Evolutionary conservation across 2,113 vertebrate species (phyloP), one percentile per base, ranked within the genome.

Genomic region (Nesogale talazaci): DNA sequence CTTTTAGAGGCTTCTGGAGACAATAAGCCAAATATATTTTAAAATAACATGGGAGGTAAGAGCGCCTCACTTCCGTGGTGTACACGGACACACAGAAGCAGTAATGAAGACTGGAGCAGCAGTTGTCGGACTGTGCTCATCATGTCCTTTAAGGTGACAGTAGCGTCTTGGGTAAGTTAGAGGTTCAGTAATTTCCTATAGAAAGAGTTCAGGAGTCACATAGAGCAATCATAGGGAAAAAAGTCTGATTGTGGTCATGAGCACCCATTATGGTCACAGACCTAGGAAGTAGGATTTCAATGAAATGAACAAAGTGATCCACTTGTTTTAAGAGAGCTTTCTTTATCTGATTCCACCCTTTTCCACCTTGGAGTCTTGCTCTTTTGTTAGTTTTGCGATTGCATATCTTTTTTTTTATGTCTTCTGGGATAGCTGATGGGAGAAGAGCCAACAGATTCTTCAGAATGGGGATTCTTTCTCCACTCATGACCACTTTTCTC

Each of bases 1-100:
- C 34, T 86, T 91, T 27, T 20, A 52, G 19, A 56, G 22, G 34
- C 46, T 61, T 80, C 86, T 63, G 11, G 46, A 90, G 77, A 82
- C 94, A 94, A 94, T 25, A 79, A 38, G 6, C 27, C 77, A 69
- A 83, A 59, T 23, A 27, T 34, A 77, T 67, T 88, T 77, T 31
- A 20, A 90, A 75, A 5, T 27, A 25, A 4, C 34, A n/a, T 11
- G 27, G 16, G 16, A 86, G 12, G 80, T 15, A 76, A 1, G 20
- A 80, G 34, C 17, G 82, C 15, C 27, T 90, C 52, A 4, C 29
- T 80, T 89, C 7, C 12, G 76, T 83, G 72, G 31, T 42, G 36
- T 70, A 70, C 74, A n/a, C 59, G 52, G 34, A 83, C 34, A 31
- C 34, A 63, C 1, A 40, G 20, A 94, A 81, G 15, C 61, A 86